A percentile compares a stretch with the other conserved stretches of the same genome.
These are phyloP conservation scores for Berghia stephanieae DNA, from an alignment of 1,140 invertebrate genomes.

Conservation along the genomic window DNA sequence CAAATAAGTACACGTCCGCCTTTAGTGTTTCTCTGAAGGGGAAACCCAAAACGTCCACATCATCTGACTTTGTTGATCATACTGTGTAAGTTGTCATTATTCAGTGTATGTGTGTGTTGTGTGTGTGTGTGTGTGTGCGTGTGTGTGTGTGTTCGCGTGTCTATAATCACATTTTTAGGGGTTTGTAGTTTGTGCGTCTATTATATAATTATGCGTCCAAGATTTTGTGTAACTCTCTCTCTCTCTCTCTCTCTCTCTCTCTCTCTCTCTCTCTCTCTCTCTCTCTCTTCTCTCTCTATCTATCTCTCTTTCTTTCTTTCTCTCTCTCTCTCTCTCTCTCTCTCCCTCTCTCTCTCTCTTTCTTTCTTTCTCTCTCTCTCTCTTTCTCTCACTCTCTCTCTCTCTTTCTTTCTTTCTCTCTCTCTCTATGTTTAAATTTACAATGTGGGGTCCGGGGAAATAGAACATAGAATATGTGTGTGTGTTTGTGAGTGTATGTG, in stretches of 20 bases:
- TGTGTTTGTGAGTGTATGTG: no score
- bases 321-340: slow-evolving; percentile 23
- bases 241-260: background rate
- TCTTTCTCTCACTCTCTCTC: background rate
- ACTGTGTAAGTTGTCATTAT: no score
- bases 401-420: background rate
- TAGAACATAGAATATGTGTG: no score
- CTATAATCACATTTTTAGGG: background rate
- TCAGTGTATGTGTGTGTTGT: background rate
- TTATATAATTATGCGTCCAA: background rate
- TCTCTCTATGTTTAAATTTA: no score
- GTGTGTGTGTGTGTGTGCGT: background rate
- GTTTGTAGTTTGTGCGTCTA: background rate
- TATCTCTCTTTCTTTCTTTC: slow-evolving; percentile 6
- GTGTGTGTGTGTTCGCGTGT: background rate
- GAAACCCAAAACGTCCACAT: no score
- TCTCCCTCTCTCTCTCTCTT: slow-evolving; percentile 8
- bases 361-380: slow-evolving; percentile 25
- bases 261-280: background rate
- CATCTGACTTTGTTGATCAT: no score
- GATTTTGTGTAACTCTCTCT: slow-evolving; percentile 12
- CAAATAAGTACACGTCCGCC: no score
- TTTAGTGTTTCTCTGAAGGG: no score
- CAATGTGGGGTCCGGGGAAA: no score
- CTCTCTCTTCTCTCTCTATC: background rate